Evolutionary conservation across 2,113 vertebrate genomes (phyloP), one percentile per base, ranked within the genome.

Genomic region (Syrmaticus mikado): DNA sequence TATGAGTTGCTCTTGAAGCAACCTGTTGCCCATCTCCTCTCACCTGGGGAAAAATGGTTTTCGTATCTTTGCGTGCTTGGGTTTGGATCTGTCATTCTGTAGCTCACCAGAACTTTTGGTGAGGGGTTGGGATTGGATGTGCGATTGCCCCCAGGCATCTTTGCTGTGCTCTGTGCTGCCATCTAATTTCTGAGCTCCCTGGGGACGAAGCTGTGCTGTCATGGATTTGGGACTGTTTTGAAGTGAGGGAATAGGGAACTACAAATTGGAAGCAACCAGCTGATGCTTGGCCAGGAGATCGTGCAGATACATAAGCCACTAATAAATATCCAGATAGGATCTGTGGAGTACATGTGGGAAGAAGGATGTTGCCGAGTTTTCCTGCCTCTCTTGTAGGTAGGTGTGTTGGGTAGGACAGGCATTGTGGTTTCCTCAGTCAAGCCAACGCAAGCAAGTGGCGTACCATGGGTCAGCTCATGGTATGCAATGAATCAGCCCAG

Each of bases 391-490:
- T 61, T 30, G 74, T 89, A 65, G 95, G 93, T 89, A 62, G 95
- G 93, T 38, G 13, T 68, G 13, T 74, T 41, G 91, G 93, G 95
- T n/a, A 61, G 83, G 90, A 96, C 88, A 95, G 83, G 95, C 92
- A 87, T 36, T 97, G 97, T 88, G 97, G 97, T 97, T 97, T 98
- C 41, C 90, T 78, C 21, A 74, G 82, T 28, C 87, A 94, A 85
- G 97, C 97, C 97, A 97, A 97, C 2, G 76, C 97, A 97, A 97
- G 97, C 97, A 96, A 81, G 95, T 36, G 10, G 64, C 43, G 36
- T 45, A 87, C 79, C 93, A 45, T 48, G 92, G 95, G 95, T 94
- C 94, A 85, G 92, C 93, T 72, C 90, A 89, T 34, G 92, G 95
- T 74, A 90, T 93, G 94, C 96, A 89, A 71, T 96, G 97, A 96